Percentiles rank a stretch among this genome's conserved stretches.
phyloP scores from a whole-genome alignment of 1,140 invertebrate genomes.

The Pygmarrhopalites habei region DNA sequence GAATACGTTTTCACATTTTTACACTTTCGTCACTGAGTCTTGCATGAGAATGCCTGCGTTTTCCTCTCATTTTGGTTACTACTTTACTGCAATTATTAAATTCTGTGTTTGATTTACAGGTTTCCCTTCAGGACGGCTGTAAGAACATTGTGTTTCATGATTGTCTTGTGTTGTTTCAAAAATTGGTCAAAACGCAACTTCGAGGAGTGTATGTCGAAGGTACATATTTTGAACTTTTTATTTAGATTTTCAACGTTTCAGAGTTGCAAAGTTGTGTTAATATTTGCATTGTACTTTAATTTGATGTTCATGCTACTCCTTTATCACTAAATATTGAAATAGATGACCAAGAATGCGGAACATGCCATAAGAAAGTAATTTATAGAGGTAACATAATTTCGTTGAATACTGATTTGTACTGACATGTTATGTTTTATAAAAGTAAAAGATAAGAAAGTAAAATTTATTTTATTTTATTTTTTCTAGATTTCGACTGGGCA shows the following conservation, averaged over 20 bases:
- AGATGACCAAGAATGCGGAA: constrained; percentile 65
- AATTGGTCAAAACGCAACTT: constrained; percentile 66
- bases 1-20: neutral
- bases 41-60: neutral
- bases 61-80: neutral
- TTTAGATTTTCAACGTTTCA: too few relatives aligned
- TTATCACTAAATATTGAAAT: too few relatives aligned
- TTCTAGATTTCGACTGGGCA: constrained; percentile 49
- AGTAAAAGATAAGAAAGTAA: neutral
- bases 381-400: constrained; percentile 51
- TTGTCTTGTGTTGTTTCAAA: constrained; percentile 81
- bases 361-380: constrained; percentile 65
- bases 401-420: constrained; percentile 9
- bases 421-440: constrained; percentile 15
- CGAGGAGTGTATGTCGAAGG: constrained; percentile 64
- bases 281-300: too few relatives aligned
- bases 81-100: neutral
- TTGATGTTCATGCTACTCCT: too few relatives aligned
- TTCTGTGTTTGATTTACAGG: constrained; percentile 45
- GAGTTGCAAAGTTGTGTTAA: too few relatives aligned
- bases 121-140: constrained; percentile 80
- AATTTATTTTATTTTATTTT: too few relatives aligned
- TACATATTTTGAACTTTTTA: too few relatives aligned
- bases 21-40: neutral
- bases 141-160: constrained; percentile 79